A percentile compares a stretch with the other conserved stretches of the same genome.
phyloP scores from a whole-genome alignment of 2,797 vertebrate species.

The Ptychobarbus kaznakovi region DNA sequence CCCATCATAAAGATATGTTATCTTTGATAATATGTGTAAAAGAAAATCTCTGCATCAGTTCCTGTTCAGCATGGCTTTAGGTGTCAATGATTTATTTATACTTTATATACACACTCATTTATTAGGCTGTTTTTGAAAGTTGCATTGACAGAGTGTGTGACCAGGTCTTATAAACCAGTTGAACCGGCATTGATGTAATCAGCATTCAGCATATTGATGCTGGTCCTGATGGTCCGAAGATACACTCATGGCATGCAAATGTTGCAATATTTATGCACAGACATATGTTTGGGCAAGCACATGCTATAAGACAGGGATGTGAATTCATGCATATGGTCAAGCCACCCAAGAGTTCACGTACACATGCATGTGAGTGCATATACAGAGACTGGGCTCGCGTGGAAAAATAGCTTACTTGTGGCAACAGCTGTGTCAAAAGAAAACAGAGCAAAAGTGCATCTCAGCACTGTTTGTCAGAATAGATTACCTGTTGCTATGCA shows the following conservation, averaged over 20 bases:
- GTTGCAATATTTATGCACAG: conserved; percentile 6
- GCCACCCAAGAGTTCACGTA: neutral
- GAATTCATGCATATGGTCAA: neutral
- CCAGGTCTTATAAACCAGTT: neutral
- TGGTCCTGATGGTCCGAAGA: neutral
- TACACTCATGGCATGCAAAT: neutral
- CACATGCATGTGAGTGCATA: neutral
- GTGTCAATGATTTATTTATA: conserved; percentile 19
- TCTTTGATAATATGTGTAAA: neutral
- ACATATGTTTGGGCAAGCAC: conserved; percentile 16
- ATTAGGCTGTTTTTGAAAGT: neutral
- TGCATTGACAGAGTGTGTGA: neutral
- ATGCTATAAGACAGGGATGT: neutral
- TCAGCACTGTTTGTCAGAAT: conserved; percentile 51
- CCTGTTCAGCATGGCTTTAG: neutral
- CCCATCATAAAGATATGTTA: conserved; percentile 15
- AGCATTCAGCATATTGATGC: neutral
- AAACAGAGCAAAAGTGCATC: conserved; percentile 43
- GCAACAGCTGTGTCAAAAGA: conserved; percentile 21
- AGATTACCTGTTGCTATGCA: conserved; percentile 64
- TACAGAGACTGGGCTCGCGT: neutral
- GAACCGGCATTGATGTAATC: neutral
- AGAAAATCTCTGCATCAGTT: neutral
- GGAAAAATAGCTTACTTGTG: conserved; percentile 27
- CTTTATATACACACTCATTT: neutral